Percentiles rank a stretch among this genome's conserved stretches.
These are phyloP conservation scores for Zaprionus obscuricornis DNA, from an alignment of 2,888 invertebrate species.

Conservation along the genomic window DNA sequence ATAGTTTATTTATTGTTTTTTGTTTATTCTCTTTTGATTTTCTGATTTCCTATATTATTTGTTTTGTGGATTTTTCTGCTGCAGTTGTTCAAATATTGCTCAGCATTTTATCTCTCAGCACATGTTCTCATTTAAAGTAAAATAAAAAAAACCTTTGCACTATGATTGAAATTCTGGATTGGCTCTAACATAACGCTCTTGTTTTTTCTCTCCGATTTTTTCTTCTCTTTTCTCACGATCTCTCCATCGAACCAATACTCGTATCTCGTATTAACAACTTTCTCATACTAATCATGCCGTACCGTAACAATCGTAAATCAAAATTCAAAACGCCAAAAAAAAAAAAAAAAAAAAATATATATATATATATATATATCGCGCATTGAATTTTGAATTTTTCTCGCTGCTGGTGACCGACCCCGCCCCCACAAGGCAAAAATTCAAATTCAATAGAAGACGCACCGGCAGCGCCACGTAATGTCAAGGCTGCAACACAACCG, in stretches of 20 bases:
- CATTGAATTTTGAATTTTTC: slow-evolving; percentile 77
- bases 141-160: slow-evolving; percentile 49
- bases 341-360: slow-evolving; percentile 40
- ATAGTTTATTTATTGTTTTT: slow-evolving; percentile 17
- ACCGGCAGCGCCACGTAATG: slow-evolving; percentile 83
- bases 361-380: slow-evolving; percentile 32
- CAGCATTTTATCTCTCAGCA: slow-evolving; percentile 50
- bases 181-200: slow-evolving; percentile 75
- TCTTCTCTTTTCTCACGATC: slow-evolving; percentile 73
- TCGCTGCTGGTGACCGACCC: slow-evolving; percentile 52
- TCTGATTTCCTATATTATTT: not conserved
- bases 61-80: slow-evolving; percentile 7
- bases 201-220: slow-evolving; percentile 68
- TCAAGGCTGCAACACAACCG: slow-evolving; percentile 86
- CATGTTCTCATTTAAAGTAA: slow-evolving; percentile 42
- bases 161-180: slow-evolving; percentile 50
- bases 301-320: too few species aligned
- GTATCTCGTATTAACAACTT: slow-evolving; percentile 52
- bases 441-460: slow-evolving; percentile 83
- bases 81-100: slow-evolving; percentile 36
- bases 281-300: slow-evolving; percentile 70
- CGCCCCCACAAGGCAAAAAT: slow-evolving; percentile 71
- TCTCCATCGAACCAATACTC: slow-evolving; percentile 63
- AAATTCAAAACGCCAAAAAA: slow-evolving; percentile 41
- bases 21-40: not conserved